Evolutionary conservation across 1,140 invertebrate genomes (phyloP), one percentile per base, ranked within the genome.

Genomic region (Mylabris phalerata): DNA sequence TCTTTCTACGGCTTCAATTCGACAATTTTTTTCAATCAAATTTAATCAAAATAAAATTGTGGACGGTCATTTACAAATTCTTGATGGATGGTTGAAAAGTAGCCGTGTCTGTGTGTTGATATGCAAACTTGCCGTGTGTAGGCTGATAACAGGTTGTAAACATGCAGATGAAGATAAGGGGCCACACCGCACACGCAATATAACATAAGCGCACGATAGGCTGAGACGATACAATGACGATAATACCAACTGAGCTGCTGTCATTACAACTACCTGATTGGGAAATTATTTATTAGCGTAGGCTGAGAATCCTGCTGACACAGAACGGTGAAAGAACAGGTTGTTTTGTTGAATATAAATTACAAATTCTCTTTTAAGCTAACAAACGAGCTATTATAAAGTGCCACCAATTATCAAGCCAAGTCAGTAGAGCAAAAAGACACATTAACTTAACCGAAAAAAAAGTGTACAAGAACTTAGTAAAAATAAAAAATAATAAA

Each of bases 81-180:
- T 32, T 32, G 32, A 32, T 32, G 7, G 32, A 32, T 3, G 32
- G 32, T 7, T 5, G 32, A 32, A 32, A 32, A 32, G 32, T 32
- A 7, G 32, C 32, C 32, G 32, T 32, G 27, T 32, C 4, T 32
- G 7, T 32, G 27, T 32, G 43, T 56, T 55, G 49, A 57, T 55
- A 57, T 47, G 54, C 52, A 48, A 61, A 52, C 47, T 54, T 55
- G 59, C 54, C 38, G 41, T 45, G 55, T 48, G 59, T 52, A 50
- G 59, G 59, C 48, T 50, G 62, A 64, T 64, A 64, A 64, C 55
- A 57, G 59, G 55, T 59, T 64, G 62, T 64, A 64, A 64, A 64
- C 62, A 64, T 45, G 59, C 44, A 48, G 56, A 64, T 64, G 41
- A 48, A 42, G 59, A 61, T 64, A 64, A 61, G 62, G 50, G 52